phyloP scores from a whole-genome alignment of 2,113 vertebrate species.

The Chlamydotis undulata region DNA sequence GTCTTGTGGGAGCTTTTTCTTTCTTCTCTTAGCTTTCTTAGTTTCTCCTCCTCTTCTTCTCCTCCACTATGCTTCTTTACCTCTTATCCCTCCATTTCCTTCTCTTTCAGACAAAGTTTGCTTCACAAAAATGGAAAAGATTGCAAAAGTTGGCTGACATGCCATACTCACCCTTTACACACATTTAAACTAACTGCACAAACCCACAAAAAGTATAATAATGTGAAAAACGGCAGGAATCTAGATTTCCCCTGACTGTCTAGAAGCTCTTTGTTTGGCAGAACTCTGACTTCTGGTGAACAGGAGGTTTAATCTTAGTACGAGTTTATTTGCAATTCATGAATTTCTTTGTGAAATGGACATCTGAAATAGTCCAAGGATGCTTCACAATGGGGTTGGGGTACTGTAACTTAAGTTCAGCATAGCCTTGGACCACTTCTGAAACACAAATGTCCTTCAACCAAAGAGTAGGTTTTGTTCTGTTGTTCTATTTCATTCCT shows the following conservation, averaged over 20 bases:
- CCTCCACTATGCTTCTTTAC: not conserved
- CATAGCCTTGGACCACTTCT: not conserved
- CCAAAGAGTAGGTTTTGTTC: not conserved
- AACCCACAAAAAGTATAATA: slow-evolving; percentile 18
- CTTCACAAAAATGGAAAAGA: not conserved
- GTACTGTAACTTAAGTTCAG: slow-evolving; percentile 8
- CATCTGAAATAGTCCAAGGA: not conserved
- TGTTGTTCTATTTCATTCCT: not conserved
- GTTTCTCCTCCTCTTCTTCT: not conserved
- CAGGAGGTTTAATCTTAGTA: slow-evolving; percentile 16
- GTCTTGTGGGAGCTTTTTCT: not conserved
- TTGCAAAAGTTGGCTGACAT: not conserved
- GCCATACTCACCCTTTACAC: not conserved
- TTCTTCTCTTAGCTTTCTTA: not conserved
- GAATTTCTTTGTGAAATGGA: slow-evolving; percentile 28
- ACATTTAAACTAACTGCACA: slow-evolving; percentile 4
- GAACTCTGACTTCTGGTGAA: slow-evolving; percentile 42
- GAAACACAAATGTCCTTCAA: not conserved
- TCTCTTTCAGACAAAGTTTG: not conserved
- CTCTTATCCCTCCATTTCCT: not conserved
- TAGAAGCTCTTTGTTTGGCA: slow-evolving; percentile 35
- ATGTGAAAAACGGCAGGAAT: slow-evolving; percentile 33
- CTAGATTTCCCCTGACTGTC: not conserved
- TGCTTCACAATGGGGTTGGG: not conserved
- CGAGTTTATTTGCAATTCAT: slow-evolving; percentile 37